Percentiles rank a stretch among this genome's conserved stretches.
phyloP scores from a whole-genome alignment of 2,113 vertebrate genomes.

The Meriones unguiculatus region DNA sequence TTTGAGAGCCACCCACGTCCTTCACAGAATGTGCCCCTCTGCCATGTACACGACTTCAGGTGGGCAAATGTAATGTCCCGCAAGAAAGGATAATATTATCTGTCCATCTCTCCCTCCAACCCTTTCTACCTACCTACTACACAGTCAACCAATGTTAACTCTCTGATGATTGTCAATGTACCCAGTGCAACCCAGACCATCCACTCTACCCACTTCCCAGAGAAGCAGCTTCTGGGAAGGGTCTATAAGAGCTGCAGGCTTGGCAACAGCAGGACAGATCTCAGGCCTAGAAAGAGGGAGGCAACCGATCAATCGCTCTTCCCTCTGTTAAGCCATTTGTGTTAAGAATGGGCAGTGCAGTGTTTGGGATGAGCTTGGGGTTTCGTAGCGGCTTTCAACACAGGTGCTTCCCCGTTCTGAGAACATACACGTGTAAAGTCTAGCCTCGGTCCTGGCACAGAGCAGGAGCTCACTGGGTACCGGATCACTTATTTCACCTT shows the following conservation, averaged over 20 bases:
- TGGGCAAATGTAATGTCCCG: neutral
- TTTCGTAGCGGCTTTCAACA: neutral
- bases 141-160: neutral
- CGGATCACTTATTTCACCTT: neutral
- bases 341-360: neutral
- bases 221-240: neutral
- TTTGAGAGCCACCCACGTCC: conserved; percentile 68
- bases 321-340: neutral
- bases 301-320: neutral
- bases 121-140: neutral
- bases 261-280: neutral
- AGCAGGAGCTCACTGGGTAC: neutral
- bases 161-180: neutral
- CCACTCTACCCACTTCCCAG: neutral
- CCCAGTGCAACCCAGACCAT: neutral
- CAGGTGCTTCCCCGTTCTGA: neutral
- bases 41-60: neutral
- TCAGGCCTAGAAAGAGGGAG: neutral
- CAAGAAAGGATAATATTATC: neutral
- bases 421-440: rapidly evolving
- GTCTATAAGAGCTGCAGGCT: too few species aligned
- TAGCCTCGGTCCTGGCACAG: neutral
- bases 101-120: neutral
- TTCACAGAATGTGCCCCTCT: neutral
- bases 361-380: neutral